Conservation (phyloP, 2,113 vertebrate species). For the Myiopsitta monachus region DNA sequence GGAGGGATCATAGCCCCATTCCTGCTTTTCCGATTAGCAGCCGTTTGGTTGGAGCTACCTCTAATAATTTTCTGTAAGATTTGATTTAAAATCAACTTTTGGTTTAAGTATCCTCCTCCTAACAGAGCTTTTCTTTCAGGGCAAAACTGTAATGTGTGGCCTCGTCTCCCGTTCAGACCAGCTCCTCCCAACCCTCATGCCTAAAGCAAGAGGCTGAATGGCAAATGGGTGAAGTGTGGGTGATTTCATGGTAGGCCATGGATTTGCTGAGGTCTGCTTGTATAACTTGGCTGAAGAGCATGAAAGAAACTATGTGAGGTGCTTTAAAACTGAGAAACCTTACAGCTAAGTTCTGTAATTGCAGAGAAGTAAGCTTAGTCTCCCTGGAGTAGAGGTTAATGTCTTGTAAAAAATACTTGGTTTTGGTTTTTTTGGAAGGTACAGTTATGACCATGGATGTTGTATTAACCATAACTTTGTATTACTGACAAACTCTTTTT, state of each 20-base stretch:
- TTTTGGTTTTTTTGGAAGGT: background rate
- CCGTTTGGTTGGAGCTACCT: slow-evolving; percentile 88
- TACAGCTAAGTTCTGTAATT: background rate
- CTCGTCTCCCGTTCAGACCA: background rate
- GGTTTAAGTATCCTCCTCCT: background rate
- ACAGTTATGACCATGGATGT: background rate
- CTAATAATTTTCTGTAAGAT: slow-evolving; percentile 90
- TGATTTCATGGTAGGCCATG: background rate
- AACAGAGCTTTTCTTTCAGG: background rate
- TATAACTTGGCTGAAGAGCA: background rate
- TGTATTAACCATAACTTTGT: background rate
- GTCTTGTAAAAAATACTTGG: background rate
- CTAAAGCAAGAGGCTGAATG: background rate
- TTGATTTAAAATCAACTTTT: background rate
- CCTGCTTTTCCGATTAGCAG: slow-evolving; percentile 87
- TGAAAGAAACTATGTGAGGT: background rate
- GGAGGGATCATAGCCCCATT: slow-evolving; percentile 89
- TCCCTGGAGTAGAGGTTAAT: background rate
- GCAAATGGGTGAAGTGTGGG: background rate
- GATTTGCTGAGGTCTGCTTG: background rate
- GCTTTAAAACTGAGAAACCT: background rate
- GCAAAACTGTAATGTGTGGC: background rate
- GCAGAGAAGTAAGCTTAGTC: background rate
- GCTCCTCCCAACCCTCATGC: rapidly evolving
- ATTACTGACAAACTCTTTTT: background rate